Evolutionary conservation across 2,888 invertebrate genomes (phyloP), one percentile per base, ranked within the genome.

Genomic region (Amphimallon solstitiale): DNA sequence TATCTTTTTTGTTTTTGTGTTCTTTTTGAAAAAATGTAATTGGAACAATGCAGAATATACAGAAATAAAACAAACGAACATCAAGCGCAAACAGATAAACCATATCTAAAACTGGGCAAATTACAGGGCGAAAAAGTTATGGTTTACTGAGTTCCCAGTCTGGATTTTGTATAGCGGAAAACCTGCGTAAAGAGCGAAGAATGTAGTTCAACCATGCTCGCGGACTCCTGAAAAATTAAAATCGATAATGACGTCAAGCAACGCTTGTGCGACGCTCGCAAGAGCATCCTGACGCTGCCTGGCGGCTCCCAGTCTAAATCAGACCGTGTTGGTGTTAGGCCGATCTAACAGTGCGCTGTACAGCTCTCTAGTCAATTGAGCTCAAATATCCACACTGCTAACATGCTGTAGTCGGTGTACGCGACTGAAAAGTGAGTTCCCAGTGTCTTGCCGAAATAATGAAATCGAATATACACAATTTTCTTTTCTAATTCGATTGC

Each of bases 271-370:
- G 67, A 68, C 64, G 62, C 68, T 67, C 68, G 69, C 65, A 68
- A 68, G 69, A 68, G 71, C 73, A 71, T 71, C 73, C 73, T 74
- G 77, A 76, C 76, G 77, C 79, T 76, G 76, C 75, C 78, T 77
- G 74, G 77, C 74, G 77, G 77, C 71, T 72, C 76, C 75, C 78
- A 79, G 79, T 78, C 74, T 73, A 76, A 78, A 74, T 69, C 74
- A 74, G 74, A 73, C 73, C 73, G 72, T 72, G 73, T 63, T 66
- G 65, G 68, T 67, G 72, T 67, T 68, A 67, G 69, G 73, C 75
- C 74, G 74, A 75, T 73, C 70, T 74, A 74, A 76, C 76, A 78
- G 78, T 75, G 71, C 73, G 72, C 77, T 78, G 69, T 66, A 66
- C 46, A 40, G 40, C 43, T 45, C 21, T 38, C 34, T 45, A 56